Base-by-base conservation (phyloP, 2,888 invertebrate species). In the Cantharis nigra region DNA sequence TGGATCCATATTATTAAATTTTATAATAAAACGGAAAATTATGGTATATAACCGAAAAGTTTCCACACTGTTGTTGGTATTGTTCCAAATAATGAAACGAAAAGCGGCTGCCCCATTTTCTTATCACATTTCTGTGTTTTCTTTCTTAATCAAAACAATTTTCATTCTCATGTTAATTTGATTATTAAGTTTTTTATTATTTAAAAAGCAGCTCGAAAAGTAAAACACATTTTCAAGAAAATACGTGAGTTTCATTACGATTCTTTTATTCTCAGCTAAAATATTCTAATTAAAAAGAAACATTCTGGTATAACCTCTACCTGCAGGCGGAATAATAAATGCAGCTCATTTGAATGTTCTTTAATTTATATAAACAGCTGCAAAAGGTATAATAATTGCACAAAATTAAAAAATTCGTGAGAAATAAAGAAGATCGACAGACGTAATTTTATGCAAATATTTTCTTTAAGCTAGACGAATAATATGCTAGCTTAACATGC, bases 161-260 rank as follows among this genome's bases (percentile, higher is more conserved):
- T 74, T 74, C 69, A 74, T 74, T 74, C 70, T 63, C 20, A 74
- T 74, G 74, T 74, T 74, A 74, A 74, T 74, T 69, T 28, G 63
- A 70, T 74, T 69, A 70, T 74, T 74, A 69, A 63, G 63, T 63
- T 73, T 74, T 70, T 28, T 74, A 70, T 69, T 69, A 67, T 67
- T 67, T 11, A 13, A 67, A 67, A 67, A 13, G n/a, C 11, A 18
- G 26, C n/a, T 23, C 20, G 23, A 67, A 49, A 49, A n/a, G 49
- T 9, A 49, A 49, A 49, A 49, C n/a, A 49, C 49, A 49, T 49
- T 49, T 49, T 49, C 7, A n/a, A n/a, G 49, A 49, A 49, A 49
- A n/a, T 67, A 67, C 13, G 65, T 67, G 65, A 67, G 23, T 67
- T 67, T 67, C 65, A 14, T 67, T 13, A 26, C 26, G 20, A 23